Conservation (phyloP, 2,113 vertebrate genomes). For the Lontra canadensis region DNA sequence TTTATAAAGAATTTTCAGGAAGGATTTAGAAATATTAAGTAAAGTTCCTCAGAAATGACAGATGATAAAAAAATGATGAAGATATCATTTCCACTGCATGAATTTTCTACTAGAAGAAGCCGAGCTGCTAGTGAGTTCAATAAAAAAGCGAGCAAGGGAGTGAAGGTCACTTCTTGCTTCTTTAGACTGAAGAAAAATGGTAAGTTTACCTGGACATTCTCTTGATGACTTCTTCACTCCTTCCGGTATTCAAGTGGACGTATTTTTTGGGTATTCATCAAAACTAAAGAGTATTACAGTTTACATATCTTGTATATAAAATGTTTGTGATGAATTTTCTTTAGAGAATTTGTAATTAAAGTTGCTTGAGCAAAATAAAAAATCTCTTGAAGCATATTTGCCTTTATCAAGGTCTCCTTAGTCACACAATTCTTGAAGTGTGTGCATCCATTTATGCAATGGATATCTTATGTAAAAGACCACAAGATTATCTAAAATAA, state of each 20-base stretch:
- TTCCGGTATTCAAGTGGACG: background rate
- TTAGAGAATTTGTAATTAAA: background rate
- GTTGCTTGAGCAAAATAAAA: constrained; percentile 2
- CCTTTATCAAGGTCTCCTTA: background rate
- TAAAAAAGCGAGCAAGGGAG: background rate
- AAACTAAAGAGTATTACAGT: background rate
- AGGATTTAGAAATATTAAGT: background rate
- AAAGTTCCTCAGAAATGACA: background rate
- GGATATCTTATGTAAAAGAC: background rate
- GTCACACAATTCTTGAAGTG: background rate
- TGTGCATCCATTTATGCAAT: background rate
- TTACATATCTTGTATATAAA: background rate
- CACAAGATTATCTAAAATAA: background rate
- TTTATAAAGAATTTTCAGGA: background rate
- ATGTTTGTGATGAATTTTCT: background rate
- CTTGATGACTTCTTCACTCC: background rate
- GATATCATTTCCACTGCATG: background rate
- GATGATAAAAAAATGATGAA: background rate
- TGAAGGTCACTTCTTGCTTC: background rate
- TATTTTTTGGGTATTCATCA: background rate
- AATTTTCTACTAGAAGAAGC: background rate
- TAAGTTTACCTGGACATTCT: background rate
- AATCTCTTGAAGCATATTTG: background rate
- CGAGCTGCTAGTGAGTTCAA: background rate
- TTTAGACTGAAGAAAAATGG: background rate